Conservation (phyloP, 1,140 invertebrate genomes). For the Eriocheir sinensis region DNA sequence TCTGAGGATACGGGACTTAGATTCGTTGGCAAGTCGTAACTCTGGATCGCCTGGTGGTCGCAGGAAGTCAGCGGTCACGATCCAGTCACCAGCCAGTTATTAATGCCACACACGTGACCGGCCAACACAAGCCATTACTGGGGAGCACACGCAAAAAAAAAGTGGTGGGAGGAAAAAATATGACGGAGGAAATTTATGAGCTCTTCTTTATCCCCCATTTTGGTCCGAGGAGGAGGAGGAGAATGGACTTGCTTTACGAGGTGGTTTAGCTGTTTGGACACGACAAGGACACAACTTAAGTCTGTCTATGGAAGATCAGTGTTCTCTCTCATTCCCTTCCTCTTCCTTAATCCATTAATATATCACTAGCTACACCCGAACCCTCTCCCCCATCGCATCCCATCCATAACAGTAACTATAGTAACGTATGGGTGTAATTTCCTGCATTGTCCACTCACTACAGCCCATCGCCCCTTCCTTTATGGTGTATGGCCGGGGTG, state of each 20-base stretch:
- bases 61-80: too few relatives aligned
- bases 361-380: neutral
- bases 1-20: too few relatives aligned
- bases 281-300: neutral
- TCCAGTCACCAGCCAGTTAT: too few relatives aligned
- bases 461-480: neutral
- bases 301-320: neutral
- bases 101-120: neutral
- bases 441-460: constrained; percentile 28
- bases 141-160: neutral
- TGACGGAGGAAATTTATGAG: neutral
- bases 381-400: neutral
- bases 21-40: too few relatives aligned
- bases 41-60: too few relatives aligned
- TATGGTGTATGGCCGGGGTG: constrained; percentile 37
- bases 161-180: neutral
- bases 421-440: too few relatives aligned
- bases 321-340: neutral
- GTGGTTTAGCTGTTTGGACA: neutral
- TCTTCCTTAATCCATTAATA: neutral
- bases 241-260: neutral
- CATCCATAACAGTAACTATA: neutral
- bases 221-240: neutral
- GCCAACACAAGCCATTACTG: constrained; percentile 1
- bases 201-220: neutral